Conservation (phyloP, 2,888 invertebrate genomes). For the Torymus texanus region DNA sequence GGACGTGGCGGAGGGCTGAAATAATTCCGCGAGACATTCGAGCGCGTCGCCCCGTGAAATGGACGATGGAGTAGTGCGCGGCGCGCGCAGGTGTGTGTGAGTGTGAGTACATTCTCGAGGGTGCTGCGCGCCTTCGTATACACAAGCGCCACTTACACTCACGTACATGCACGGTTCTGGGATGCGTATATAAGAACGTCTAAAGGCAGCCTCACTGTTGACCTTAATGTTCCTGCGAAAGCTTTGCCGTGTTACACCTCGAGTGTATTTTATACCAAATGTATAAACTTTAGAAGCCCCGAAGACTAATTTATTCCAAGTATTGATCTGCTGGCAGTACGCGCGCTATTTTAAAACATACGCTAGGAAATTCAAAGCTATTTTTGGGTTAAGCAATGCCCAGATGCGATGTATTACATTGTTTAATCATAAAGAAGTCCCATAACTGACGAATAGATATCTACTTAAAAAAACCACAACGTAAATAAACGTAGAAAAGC, state of each 20-base stretch:
- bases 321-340: too few species aligned
- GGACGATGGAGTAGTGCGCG: slow-evolving; percentile 50
- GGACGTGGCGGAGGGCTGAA: slow-evolving; percentile 55
- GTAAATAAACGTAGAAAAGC: slow-evolving; percentile 23
- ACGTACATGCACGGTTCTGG: background rate
- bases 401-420: too few species aligned
- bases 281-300: background rate
- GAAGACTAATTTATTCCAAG: too few species aligned
- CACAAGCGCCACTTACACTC: background rate
- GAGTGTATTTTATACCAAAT: slow-evolving; percentile 1
- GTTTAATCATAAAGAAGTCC: too few species aligned
- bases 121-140: background rate
- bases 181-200: background rate
- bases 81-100: slow-evolving; percentile 53
- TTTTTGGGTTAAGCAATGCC: too few species aligned
- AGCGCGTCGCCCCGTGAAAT: slow-evolving; percentile 61
- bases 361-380: too few species aligned
- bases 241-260: background rate
- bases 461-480: background rate
- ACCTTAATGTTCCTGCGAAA: slow-evolving; percentile 30
- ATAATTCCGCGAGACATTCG: slow-evolving; percentile 64
- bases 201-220: slow-evolving; percentile 16
- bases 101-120: slow-evolving; percentile 1
- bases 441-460: too few species aligned
- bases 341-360: too few species aligned